phyloP scores from a whole-genome alignment of 1,140 invertebrate genomes.

The roundworm (Caenorhabditis elegans) region DNA sequence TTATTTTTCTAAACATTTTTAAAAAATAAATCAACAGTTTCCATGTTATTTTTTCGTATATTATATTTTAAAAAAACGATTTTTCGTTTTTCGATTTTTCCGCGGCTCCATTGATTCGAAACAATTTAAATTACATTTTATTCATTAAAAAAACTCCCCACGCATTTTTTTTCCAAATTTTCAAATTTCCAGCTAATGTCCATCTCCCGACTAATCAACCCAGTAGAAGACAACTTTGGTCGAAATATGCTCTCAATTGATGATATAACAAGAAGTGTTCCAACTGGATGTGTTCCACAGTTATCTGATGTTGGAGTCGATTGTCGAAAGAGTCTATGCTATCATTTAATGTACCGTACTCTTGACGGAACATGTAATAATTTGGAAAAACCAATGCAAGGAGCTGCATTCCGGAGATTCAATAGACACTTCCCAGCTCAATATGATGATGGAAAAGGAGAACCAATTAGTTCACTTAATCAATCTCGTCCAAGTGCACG shows the following conservation, averaged over 20 bases:
- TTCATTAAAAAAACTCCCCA: too few relatives aligned
- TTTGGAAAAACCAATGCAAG: constrained; percentile 83
- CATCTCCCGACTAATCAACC: constrained; percentile 54
- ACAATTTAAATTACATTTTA: too few relatives aligned
- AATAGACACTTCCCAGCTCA: constrained; percentile 58
- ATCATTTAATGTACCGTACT: constrained; percentile 73
- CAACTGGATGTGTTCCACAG: constrained; percentile 64
- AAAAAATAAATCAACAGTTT: too few relatives aligned
- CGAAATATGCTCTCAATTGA: constrained; percentile 59
- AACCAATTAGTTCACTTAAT: constrained; percentile 59
- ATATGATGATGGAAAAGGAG: constrained; percentile 57
- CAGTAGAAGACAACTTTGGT: constrained; percentile 56
- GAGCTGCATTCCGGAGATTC: constrained; percentile 75
- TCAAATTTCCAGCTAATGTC: constrained; percentile 46
- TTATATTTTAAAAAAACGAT: too few relatives aligned
- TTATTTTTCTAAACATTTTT: too few relatives aligned
- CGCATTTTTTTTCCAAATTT: too few relatives aligned
- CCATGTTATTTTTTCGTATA: too few relatives aligned
- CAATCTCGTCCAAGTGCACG: constrained; percentile 55
- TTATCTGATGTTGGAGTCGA: constrained; percentile 38
- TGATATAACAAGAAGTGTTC: constrained; percentile 60
- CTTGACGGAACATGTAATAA: constrained; percentile 97
- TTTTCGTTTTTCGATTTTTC: too few relatives aligned
- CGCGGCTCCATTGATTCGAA: too few relatives aligned
- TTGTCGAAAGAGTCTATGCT: constrained; percentile 64